Percentiles rank a stretch among this genome's conserved stretches.
Evolutionary conservation across 2,113 vertebrate species (phyloP).

Genomic region (Burhinus oedicnemus): DNA sequence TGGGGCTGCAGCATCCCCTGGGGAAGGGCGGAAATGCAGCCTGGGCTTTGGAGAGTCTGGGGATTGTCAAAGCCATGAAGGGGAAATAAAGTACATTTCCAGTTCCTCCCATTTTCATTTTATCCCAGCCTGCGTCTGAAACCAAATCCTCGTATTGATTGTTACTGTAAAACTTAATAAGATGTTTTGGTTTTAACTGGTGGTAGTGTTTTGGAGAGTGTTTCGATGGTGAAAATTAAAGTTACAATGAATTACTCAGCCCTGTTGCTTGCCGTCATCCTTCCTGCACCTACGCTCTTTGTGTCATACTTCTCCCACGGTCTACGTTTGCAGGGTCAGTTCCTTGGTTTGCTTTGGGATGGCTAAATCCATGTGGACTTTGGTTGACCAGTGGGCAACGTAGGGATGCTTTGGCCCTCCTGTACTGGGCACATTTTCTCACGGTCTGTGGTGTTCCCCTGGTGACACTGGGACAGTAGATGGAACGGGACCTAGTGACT

Average conservation of each 20-base stretch:
- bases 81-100: constrained; percentile 7
- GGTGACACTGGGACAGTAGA: not conserved
- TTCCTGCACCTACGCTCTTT: not conserved
- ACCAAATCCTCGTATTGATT: not conserved
- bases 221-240: not conserved
- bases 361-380: not conserved
- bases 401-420: not conserved
- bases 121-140: not conserved
- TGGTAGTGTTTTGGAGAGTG: not conserved
- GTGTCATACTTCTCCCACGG: not conserved
- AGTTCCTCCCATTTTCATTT: constrained; percentile 22
- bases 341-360: not conserved
- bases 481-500: fast-evolving
- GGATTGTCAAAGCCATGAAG: not conserved
- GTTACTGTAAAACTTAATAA: not conserved
- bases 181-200: not conserved
- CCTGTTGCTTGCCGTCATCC: not conserved
- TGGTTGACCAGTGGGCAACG: not conserved
- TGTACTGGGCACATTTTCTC: fast-evolving
- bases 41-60: not conserved
- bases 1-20: not conserved
- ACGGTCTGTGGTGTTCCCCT: fast-evolving
- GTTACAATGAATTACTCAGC: not conserved
- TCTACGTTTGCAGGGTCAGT: not conserved
- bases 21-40: not conserved